These are phyloP conservation scores for Hirtodrosophila histrioides DNA, from an alignment of 2,888 invertebrate species.

Conservation along the genomic window DNA sequence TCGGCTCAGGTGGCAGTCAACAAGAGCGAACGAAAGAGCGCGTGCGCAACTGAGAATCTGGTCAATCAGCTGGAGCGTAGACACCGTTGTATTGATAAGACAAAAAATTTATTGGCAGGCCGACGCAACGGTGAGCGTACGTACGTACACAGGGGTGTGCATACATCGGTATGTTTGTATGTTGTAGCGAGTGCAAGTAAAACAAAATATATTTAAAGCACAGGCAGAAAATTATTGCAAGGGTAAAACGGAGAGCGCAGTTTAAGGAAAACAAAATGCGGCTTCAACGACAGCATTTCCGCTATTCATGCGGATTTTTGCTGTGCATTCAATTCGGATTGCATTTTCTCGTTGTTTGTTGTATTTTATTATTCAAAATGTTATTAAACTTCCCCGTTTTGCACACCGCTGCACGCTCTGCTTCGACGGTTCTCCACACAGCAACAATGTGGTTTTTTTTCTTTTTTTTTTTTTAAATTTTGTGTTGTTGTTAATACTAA, in stretches of 20 bases:
- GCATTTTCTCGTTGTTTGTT: conserved; percentile 49
- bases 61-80: conserved; percentile 56
- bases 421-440: conserved; percentile 55
- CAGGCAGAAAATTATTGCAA: conserved; percentile 32
- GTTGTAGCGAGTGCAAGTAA: conserved; percentile 9
- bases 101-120: conserved; percentile 42
- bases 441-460: conserved; percentile 43
- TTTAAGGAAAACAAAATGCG: conserved; percentile 77
- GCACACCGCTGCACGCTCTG: conserved; percentile 28
- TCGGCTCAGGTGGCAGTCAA: conserved; percentile 4
- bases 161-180: too few relatives aligned
- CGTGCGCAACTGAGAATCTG: conserved; percentile 61
- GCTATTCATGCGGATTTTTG: conserved; percentile 66
- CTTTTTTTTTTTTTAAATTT: conserved; percentile 42
- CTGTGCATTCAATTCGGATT: conserved; percentile 63
- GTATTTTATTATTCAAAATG: conserved; percentile 66
- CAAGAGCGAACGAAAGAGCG: conserved; percentile 14
- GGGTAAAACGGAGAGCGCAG: conserved; percentile 40
- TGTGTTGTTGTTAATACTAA: conserved; percentile 24
- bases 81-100: conserved; percentile 41
- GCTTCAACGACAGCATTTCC: conserved; percentile 67
- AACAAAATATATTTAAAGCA: conserved; percentile 46
- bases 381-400: conserved; percentile 77
- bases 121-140: conserved; percentile 6
- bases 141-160: not conserved